Conservation (phyloP, 2,888 invertebrate species). For the Lucinisca nassula region DNA sequence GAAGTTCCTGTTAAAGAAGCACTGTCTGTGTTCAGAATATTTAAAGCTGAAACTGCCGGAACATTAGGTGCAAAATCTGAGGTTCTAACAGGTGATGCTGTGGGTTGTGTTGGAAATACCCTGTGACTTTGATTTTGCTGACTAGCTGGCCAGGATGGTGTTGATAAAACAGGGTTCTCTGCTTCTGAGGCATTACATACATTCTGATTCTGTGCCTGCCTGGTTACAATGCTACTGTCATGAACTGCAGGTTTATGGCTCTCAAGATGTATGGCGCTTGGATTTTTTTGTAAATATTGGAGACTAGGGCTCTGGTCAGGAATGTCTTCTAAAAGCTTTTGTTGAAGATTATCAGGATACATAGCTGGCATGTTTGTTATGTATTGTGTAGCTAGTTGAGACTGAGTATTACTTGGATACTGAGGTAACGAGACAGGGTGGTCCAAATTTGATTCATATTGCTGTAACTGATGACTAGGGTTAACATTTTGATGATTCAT, state of each 20-base stretch:
- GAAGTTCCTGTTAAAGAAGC: not conserved
- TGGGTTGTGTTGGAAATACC: not conserved
- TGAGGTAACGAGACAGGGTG: not conserved
- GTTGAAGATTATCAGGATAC: not conserved
- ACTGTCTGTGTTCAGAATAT: constrained; percentile 50
- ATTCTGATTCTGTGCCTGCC: not conserved
- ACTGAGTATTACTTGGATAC: not conserved
- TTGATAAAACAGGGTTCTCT: not conserved
- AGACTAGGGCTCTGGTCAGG: not conserved
- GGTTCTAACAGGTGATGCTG: not conserved
- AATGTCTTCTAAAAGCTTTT: not conserved
- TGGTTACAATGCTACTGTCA: not conserved
- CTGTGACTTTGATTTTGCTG: not conserved
- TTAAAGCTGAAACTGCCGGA: constrained; percentile 56
- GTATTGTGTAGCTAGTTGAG: not conserved
- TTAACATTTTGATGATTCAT: not conserved
- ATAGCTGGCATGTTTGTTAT: constrained; percentile 9
- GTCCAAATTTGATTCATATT: not conserved
- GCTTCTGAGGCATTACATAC: not conserved
- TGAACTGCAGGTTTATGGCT: not conserved
- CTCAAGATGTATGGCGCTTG: not conserved
- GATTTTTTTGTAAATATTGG: not conserved
- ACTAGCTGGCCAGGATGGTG: not conserved
- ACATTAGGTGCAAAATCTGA: not conserved
- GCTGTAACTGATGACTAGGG: not conserved